A percentile compares a stretch with the other conserved stretches of the same genome.
These are phyloP conservation scores for Mimas tiliae DNA, from an alignment of 2,888 invertebrate genomes.

Conservation along the genomic window DNA sequence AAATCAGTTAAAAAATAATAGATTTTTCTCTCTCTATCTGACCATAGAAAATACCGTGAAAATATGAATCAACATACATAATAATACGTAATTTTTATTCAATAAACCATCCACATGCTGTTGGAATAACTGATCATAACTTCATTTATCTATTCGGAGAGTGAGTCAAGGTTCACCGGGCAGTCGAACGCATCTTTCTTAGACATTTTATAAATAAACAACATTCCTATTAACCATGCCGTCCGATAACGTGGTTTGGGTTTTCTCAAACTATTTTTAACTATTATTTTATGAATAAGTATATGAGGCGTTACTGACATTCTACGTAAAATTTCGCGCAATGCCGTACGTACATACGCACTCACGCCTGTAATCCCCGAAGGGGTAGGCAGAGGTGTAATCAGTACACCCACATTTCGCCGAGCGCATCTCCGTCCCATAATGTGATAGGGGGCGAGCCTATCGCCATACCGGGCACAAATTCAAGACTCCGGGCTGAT, in stretches of 20 bases:
- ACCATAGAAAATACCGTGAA: background rate
- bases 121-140: slow-evolving; percentile 44
- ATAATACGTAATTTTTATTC: slow-evolving; percentile 8
- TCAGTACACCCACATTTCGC: no score
- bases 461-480: no score
- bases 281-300: background rate
- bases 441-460: no score
- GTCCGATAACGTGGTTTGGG: slow-evolving; percentile 30
- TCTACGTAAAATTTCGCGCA: background rate
- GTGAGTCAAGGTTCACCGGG: slow-evolving; percentile 60
- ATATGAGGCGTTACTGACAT: background rate
- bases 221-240: slow-evolving; percentile 31
- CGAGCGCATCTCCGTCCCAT: no score
- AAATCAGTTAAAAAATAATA: no score
- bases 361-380: no score
- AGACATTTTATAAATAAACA: slow-evolving; percentile 48
- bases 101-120: slow-evolving; percentile 32
- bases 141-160: slow-evolving; percentile 63
- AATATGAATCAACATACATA: background rate
- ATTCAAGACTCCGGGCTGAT: no score
- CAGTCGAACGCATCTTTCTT: slow-evolving; percentile 42
- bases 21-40: no score
- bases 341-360: no score
- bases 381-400: no score
- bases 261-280: slow-evolving; percentile 24